Evolutionary conservation across 2,888 invertebrate species (phyloP), one percentile per base, ranked within the genome.

Genomic region (Notodonta ziczac): DNA sequence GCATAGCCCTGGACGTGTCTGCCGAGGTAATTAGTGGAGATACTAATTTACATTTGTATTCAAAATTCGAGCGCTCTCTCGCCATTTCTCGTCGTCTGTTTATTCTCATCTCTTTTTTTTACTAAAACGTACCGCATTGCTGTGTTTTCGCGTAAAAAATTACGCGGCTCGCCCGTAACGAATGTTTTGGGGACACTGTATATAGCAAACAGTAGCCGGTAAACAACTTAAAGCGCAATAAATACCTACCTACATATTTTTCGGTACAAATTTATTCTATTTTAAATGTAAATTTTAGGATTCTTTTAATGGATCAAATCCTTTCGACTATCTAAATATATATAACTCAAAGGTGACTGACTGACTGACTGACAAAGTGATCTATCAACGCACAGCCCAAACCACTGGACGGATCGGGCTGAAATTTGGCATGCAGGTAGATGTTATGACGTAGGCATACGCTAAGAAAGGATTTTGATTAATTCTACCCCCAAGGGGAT

Each of bases 41-140:
- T 91, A 92, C 93, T 93, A 94, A 94, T 94, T 94, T 94, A 94
- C 94, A 94, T 94, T 94, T 94, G 94, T 94, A 94, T 94, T 94
- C 93, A 94, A 94, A 93, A 94, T 94, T 94, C 94, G 92, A 92
- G 93, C 91, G 84, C 80, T 84, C 88, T 88, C 88, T 87, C 89
- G 90, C 93, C 86, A 87, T 91, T 92, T 89, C 86, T 86, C 85
- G 88, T 88, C 89, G 90, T 93, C 93, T 93, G 93, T 93, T 93
- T 93, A 91, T 93, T 93, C 87, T 93, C 93, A 91, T 89, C 91
- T 89, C 80, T 87, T 89, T 88, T 86, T 87, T 85, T 83, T 80
- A 80, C 82, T 79, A 85, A 87, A 89, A 81, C 85, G 89, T 90
- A 91, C 91, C 91, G 92, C 93, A 93, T 89, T 93, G 93, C 93